A percentile compares a stretch with the other conserved stretches of the same genome.
Conservation (phyloP, 2,888 invertebrate genomes). For the Carabus problematicus region DNA sequence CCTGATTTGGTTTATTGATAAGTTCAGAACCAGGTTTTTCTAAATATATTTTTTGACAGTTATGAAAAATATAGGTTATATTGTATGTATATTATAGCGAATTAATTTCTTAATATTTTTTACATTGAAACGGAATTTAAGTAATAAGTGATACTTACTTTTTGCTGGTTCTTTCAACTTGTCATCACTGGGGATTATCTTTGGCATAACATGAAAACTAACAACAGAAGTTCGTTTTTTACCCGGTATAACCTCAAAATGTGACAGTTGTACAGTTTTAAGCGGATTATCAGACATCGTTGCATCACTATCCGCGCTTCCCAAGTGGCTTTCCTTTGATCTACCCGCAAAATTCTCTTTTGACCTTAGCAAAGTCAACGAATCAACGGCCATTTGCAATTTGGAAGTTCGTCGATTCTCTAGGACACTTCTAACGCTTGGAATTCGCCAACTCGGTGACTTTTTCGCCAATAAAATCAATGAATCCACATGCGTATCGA, state of each 20-base stretch:
- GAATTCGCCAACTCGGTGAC: neutral
- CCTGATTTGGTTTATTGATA: constrained; percentile 44
- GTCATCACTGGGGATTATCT: constrained; percentile 14
- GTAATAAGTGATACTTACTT: no score
- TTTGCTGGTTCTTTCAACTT: neutral
- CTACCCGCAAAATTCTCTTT: neutral
- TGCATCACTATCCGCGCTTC: neutral
- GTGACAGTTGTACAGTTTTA: constrained; percentile 14
- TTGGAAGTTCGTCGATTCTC: neutral
- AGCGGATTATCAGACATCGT: neutral
- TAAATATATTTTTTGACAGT: neutral
- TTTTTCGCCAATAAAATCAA: neutral
- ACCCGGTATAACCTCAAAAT: constrained; percentile 23
- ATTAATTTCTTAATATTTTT: no score
- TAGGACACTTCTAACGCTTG: neutral
- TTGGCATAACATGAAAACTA: constrained; percentile 17
- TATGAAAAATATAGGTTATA: no score
- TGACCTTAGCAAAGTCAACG: neutral
- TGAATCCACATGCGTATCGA: constrained; percentile 8
- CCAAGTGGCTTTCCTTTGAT: neutral
- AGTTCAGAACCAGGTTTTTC: constrained; percentile 33
- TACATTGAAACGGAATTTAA: no score
- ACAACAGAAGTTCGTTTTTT: neutral
- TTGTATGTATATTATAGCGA: no score
- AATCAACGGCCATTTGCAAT: constrained; percentile 5